Conservation (phyloP, 1,140 invertebrate species). For the Harpegnathos saltator region DNA sequence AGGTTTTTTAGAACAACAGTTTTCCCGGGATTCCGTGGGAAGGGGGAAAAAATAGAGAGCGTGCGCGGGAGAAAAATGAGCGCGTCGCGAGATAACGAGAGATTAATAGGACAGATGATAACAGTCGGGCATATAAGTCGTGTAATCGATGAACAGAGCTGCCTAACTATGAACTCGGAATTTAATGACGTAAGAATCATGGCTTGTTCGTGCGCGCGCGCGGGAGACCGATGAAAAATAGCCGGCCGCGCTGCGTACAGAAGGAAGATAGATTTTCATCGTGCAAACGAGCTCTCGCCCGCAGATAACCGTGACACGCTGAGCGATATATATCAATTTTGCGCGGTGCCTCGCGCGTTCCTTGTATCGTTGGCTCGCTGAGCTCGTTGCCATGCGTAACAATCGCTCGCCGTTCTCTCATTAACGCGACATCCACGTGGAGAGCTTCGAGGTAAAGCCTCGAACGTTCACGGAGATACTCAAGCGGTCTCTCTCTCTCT, state of each 20-base stretch:
- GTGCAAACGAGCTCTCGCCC: conserved; percentile 1
- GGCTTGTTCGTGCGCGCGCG: not conserved
- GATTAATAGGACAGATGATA: conserved; percentile 48
- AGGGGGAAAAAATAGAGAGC: not conserved
- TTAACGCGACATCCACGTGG: not conserved
- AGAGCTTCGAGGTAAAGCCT: too few species aligned
- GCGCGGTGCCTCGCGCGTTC: conserved; percentile 4
- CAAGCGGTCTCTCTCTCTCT: too few species aligned
- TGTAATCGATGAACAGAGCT: conserved; percentile 42
- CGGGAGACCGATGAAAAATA: conserved; percentile 28
- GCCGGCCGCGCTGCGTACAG: conserved; percentile 9
- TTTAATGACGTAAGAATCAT: conserved; percentile 40
- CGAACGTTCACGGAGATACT: too few species aligned
- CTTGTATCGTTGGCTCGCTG: conserved; percentile 38
- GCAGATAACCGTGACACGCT: conserved; percentile 42
- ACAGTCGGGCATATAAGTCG: conserved; percentile 27
- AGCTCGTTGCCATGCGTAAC: conserved; percentile 63
- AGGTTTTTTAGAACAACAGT: conserved; percentile 23
- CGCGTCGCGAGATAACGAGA: conserved; percentile 5
- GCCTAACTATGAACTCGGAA: conserved; percentile 16
- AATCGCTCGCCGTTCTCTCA: conserved; percentile 53
- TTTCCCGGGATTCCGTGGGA: not conserved
- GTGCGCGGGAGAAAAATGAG: conserved; percentile 19
- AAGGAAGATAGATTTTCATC: conserved; percentile 40
- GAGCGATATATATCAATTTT: conserved; percentile 57